Evolutionary conservation across 1,140 invertebrate species (phyloP), one percentile per base, ranked within the genome.

Genomic region (Drosophila mauritiana): DNA sequence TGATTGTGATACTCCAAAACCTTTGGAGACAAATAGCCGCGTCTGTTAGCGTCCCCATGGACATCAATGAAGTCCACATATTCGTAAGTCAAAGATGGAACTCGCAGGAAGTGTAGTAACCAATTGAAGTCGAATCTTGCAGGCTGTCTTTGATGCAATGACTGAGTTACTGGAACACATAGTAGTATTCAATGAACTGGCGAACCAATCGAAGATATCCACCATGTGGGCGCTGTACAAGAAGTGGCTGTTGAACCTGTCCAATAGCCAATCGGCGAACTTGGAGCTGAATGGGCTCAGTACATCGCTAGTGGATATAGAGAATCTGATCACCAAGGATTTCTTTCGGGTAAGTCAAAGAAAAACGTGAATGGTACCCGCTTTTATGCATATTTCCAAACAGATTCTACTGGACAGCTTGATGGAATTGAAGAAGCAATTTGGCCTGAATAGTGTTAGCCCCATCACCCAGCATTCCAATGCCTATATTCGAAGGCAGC

Each of bases 401-500:
- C 49, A 85, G 80, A 93, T 92, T 55, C 91, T 92, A 51, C 77
- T 97, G 7, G 95, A 96, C 78, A 94, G 94, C 77, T 92, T 95
- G 31, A 94, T 96, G 93, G 94, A 95, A 63, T 92, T 96, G 34
- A 94, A 94, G 59, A 92, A 93, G 65, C 93, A 93, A 45, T 84
- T 94, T 34, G 93, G 94, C 15, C 93, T 94, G 10, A 97, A 96
- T 85, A 95, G 95, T 78, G 93, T 93, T 34, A 81, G 93, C 11
- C 83, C 92, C 46, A 94, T 97, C 84, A 94, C 93, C 46, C 95
- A 96, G 73, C 96, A 97, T 91, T 95, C 97, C 90, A 92, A 94
- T 27, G 93, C 94, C 40, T 97, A 96, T 88, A 93, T 98, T 83
- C 84, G 31, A 94, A 96, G 57, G 80, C 11, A 73, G n/a, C 12